Evolutionary conservation across 2,113 vertebrate species (phyloP), one percentile per base, ranked within the genome.

Genomic region (Podilymbus podiceps): DNA sequence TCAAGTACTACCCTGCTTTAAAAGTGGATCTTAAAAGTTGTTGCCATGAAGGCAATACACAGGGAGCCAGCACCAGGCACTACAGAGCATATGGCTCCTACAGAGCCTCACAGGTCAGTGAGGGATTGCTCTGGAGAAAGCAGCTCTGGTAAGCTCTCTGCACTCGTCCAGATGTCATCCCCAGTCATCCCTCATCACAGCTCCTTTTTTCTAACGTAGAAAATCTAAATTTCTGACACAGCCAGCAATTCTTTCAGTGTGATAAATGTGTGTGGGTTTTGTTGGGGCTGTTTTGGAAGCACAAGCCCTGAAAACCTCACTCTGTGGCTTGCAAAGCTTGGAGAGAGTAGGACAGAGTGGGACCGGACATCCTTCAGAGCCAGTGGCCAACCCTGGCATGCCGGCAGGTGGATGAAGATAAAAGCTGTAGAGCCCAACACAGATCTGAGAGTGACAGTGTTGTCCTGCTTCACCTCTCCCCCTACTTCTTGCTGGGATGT

Each of bases 261-360:
- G 0, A 6, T 46, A 53, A 69, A 31, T 8, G 9, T 1, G 1
- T 40, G n/a, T 7, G 14, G 23, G 1, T 35, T 87, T 35, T 75
- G 1, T 35, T 40, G 16, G 35, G 30, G 40, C 4, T 63, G 5
- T 47, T 75, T 25, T 72, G 77, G 56, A 67, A 64, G 27, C 1
- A 46, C 3, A 68, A 68, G 3, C 22, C 30, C 40, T 73, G 33
- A 79, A 85, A 66, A 4, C 8, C 10, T 50, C 44, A 15, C 18
- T 71, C 18, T 4, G 12, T 44, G 68, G 2, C 33, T 89, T 62
- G 8, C 8, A 67, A 55, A 73, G 14, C 40, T 92, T 53, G 50
- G 49, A 42, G 13, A 24, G 4, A 55, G 16, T 5, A 24, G 55
- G n/a, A 28, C 42, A 80, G 59, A 35, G 33, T 22, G 28, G 33